Evolutionary conservation across 2,797 vertebrate species (phyloP), one percentile per base, ranked within the genome.

Genomic region (Gymnodraco acuticeps): DNA sequence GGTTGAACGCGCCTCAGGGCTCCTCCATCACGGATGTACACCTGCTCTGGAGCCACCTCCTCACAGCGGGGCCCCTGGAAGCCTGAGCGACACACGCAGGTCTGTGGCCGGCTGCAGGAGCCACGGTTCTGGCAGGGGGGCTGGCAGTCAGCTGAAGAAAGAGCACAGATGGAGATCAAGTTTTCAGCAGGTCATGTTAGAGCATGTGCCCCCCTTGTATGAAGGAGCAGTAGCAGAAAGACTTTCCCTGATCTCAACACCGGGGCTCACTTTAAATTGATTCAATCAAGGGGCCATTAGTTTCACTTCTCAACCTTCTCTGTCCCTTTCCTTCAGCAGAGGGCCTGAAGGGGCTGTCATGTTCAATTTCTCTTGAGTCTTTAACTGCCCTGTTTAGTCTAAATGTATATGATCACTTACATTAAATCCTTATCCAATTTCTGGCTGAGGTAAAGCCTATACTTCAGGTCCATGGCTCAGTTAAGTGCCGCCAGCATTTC

Each of bases 71-170:
- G 80, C 12, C 97, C 98, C 58, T 96, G 96, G 94, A 98, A 99
- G 77, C 97, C 98, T 0, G 96, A 97, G 80, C 97, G 97, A 79
- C 98, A 99, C 81, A 97, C 93, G 3, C 98, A 99, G 82, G 97
- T 96, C 87, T 99, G 97, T 3, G 97, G 98, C 9, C 96, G 95
- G 85, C 96, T 98, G 94, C 98, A 99, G 86, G 97, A 97, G 84
- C 97, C 97, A 10, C 97, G 96, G 94, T 99, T 99, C 95, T 97
- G 96, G 94, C 98, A 99, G 0, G 96, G 97, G 0, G 97, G 98
- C 86, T 97, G 94, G 78, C 98, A 99, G 86, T 99, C 96, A 27
- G 98, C 97, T 99, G 95, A 58, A 81, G 77, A 79, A 53, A 82
- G 64, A 89, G 83, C 78, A 89, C 73, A 91, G 82, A 88, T 78